These are phyloP conservation scores for Melieria omissa DNA, from an alignment of 2,888 invertebrate genomes.

Conservation along the genomic window DNA sequence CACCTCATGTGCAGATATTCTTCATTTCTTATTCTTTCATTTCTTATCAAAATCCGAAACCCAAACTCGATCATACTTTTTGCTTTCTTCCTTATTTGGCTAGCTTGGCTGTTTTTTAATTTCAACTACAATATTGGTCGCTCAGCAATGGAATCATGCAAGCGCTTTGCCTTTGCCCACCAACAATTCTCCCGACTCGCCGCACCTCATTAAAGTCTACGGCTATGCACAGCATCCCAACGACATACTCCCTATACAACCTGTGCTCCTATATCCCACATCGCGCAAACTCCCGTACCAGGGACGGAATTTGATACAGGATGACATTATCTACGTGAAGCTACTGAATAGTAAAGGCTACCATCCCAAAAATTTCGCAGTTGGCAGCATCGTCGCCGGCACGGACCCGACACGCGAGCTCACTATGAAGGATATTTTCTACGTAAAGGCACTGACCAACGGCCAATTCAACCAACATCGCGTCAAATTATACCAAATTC, in stretches of 20 bases:
- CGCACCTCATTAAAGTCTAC: neutral
- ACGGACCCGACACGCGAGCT: slow-evolving; percentile 43
- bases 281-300: slow-evolving; percentile 43
- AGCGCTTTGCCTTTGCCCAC: slow-evolving; percentile 5
- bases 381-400: slow-evolving; percentile 4
- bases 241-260: slow-evolving; percentile 58
- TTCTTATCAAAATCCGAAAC: no score
- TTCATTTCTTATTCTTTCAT: no score
- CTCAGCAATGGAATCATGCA: no score
- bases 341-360: slow-evolving; percentile 54
- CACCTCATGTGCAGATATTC: no score
- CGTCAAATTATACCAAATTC: slow-evolving; percentile 57
- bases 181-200: neutral
- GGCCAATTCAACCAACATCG: slow-evolving; percentile 61
- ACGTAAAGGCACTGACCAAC: slow-evolving; percentile 58
- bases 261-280: slow-evolving; percentile 57
- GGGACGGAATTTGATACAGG: slow-evolving; percentile 47
- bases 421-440: slow-evolving; percentile 58
- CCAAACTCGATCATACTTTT: no score
- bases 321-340: slow-evolving; percentile 54
- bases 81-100: no score
- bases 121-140: no score
- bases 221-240: slow-evolving; percentile 49
- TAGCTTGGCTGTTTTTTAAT: no score
- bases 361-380: slow-evolving; percentile 50